phyloP scores from a whole-genome alignment of 2,888 invertebrate genomes.

The Isotomurus palustris region DNA sequence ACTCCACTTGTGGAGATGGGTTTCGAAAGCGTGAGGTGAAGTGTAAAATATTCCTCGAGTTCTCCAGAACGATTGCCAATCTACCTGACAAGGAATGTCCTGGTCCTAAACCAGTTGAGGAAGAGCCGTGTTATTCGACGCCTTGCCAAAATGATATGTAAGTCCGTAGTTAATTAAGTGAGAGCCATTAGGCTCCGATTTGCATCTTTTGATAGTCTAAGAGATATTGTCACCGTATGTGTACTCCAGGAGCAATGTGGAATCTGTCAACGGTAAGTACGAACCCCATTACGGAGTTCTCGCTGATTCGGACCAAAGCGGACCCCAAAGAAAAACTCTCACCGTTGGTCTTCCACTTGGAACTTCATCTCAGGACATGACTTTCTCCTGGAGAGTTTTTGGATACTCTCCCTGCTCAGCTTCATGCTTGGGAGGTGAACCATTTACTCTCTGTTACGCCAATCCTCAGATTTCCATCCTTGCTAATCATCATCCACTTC shows the following conservation, averaged over 20 bases:
- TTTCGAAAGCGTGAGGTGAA: slow-evolving; percentile 78
- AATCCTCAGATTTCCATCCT: too few species aligned
- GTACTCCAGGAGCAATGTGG: too few species aligned
- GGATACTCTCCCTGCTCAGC: slow-evolving; percentile 92
- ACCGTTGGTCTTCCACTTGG: slow-evolving; percentile 43
- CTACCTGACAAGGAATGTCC: slow-evolving; percentile 82
- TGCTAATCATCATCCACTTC: too few species aligned
- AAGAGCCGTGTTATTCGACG: slow-evolving; percentile 73
- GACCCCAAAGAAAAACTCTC: slow-evolving; percentile 37
- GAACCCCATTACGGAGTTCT: slow-evolving; percentile 40
- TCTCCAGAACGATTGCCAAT: slow-evolving; percentile 80
- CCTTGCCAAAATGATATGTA: slow-evolving; percentile 57
- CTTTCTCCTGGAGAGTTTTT: slow-evolving; percentile 40
- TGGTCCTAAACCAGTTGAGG: slow-evolving; percentile 75
- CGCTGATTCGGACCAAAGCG: slow-evolving; percentile 37
- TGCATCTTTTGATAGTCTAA: too few species aligned
- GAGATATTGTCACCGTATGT: too few species aligned
- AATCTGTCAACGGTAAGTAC: too few species aligned
- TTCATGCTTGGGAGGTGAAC: slow-evolving; percentile 80
- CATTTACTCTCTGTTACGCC: slow-evolving; percentile 45
- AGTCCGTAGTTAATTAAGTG: slow-evolving; percentile 15
- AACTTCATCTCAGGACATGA: slow-evolving; percentile 44
- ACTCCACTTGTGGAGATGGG: slow-evolving; percentile 86
- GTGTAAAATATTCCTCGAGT: slow-evolving; percentile 91
- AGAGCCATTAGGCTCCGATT: background rate